Conservation (phyloP, 2,888 invertebrate species). For the Lasioglossum calceatum region DNA sequence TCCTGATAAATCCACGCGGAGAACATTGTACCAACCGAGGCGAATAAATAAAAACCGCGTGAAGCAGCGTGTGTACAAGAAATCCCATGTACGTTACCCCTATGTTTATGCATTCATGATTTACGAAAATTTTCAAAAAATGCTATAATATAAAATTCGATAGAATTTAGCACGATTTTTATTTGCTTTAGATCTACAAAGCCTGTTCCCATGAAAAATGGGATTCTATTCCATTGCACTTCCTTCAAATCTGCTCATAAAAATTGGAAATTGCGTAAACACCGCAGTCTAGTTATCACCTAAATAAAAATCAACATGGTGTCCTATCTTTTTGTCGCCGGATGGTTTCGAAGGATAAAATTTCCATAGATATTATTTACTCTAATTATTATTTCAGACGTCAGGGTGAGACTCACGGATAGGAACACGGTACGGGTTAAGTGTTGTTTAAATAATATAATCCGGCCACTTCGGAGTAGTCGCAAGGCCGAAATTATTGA, state of each 20-base stretch:
- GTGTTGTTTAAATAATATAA: neutral
- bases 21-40: neutral
- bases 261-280: too few relatives aligned
- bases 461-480: neutral
- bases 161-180: too few relatives aligned
- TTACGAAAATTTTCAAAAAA: too few relatives aligned
- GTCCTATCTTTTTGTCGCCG: neutral
- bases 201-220: too few relatives aligned
- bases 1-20: too few relatives aligned
- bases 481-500: slow-evolving; percentile 66
- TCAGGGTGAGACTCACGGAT: neutral
- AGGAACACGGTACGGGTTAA: neutral
- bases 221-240: too few relatives aligned
- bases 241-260: too few relatives aligned
- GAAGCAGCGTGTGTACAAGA: neutral
- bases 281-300: too few relatives aligned
- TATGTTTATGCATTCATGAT: too few relatives aligned
- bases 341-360: neutral
- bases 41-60: neutral
- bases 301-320: neutral
- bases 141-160: too few relatives aligned
- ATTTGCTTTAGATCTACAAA: too few relatives aligned
- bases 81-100: too few relatives aligned
- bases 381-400: neutral
- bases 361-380: neutral